A percentile compares a stretch with the other conserved stretches of the same genome.
Conservation (phyloP, 2,888 invertebrate species). For the Salpingus planirostris region DNA sequence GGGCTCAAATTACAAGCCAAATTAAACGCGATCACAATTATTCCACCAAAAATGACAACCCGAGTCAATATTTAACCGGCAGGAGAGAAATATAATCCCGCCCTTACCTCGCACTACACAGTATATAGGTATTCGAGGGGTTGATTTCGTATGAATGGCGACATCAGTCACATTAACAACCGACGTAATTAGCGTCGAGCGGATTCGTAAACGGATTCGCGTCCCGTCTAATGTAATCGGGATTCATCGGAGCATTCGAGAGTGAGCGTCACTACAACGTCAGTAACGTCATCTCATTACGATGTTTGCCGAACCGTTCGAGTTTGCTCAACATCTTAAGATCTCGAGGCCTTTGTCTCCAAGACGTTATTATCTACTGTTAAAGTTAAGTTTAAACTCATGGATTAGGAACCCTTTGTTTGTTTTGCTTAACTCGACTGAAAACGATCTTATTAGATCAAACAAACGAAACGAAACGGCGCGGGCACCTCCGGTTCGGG, state of each 20-base stretch:
- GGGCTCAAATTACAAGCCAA: slow-evolving; percentile 33
- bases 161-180: slow-evolving; percentile 8
- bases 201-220: slow-evolving; percentile 8
- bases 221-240: slow-evolving; percentile 25
- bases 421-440: slow-evolving; percentile 31
- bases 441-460: slow-evolving; percentile 33
- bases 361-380: slow-evolving; percentile 25
- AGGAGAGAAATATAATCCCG: too few relatives aligned
- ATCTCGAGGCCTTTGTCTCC: slow-evolving; percentile 28
- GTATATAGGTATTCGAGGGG: too few relatives aligned
- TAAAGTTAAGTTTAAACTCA: slow-evolving; percentile 27
- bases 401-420: slow-evolving; percentile 31
- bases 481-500: too few relatives aligned
- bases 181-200: slow-evolving; percentile 6
- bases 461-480: too few relatives aligned
- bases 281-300: slow-evolving; percentile 28
- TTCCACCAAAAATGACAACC: slow-evolving; percentile 25
- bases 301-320: slow-evolving; percentile 29
- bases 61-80: slow-evolving; percentile 27
- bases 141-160: too few relatives aligned
- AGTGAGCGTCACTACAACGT: slow-evolving; percentile 19
- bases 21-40: slow-evolving; percentile 32
- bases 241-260: slow-evolving; percentile 19
- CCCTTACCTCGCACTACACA: too few relatives aligned
- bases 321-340: slow-evolving; percentile 30